Evolutionary conservation across 2,113 vertebrate species (phyloP), one percentile per base, ranked within the genome.

Genomic region (Oncorhynchus keta): DNA sequence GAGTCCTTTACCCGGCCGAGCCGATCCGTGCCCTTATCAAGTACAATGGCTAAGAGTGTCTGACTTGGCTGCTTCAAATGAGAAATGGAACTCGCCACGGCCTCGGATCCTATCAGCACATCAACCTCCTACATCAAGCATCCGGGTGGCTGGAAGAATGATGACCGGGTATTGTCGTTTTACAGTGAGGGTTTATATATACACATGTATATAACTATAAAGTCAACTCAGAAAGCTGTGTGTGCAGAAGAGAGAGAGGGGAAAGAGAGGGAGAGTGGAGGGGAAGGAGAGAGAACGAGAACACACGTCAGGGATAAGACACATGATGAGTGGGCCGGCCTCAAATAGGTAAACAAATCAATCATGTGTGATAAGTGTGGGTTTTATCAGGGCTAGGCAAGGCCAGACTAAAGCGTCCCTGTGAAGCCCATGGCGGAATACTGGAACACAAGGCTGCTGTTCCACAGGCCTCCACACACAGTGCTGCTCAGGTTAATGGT

Each of bases 251-350:
- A 70, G 39, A 49, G 39, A 70, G 35, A 9, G 20, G 2, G 61
- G 68, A 24, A 39, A 13, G 16, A 51, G 13, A 13, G 74, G 4
- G 74, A n/a, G n/a, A 26, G 68, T 75, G 28, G 67, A 55, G 14
- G 57, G 66, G 39, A n/a, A 45, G 45, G 64, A 32, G 14, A 24
- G 9, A 77, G 73, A 24, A 59, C 61, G 55, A 74, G 68, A 61
- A 20, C 61, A 32, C 66, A 78, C 82, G 76, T 83, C 69, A 83
- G 72, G 71, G 78, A 80, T 80, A 78, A 80, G 72, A 67, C 78
- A 66, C 73, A 74, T 80, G 83, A 85, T 83, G 75, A 85, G 84
- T 81, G 78, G 78, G 66, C 78, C 69, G 69, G 64, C 51, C 70
- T 12, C 22, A 22, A 76, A 73, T 68, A 48, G 75, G 78, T 76